Conservation (phyloP, 2,888 invertebrate species). For the Dryobotodes eremita region DNA sequence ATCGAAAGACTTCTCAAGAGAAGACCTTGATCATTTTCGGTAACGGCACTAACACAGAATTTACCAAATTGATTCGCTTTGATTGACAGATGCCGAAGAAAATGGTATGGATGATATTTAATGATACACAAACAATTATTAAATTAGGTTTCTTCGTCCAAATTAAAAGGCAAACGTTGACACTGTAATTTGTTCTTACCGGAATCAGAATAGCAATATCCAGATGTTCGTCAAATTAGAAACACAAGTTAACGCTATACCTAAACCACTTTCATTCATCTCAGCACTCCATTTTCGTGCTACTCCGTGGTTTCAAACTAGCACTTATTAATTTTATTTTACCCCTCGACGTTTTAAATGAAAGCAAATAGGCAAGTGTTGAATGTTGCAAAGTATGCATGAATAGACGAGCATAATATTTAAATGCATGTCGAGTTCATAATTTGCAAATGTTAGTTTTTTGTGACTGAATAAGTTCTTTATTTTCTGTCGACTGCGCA, state of each 20-base stretch:
- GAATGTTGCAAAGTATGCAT: slow-evolving; percentile 29
- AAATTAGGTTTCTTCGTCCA: neutral
- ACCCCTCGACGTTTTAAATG: slow-evolving; percentile 35
- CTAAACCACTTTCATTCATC: neutral
- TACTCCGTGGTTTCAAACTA: slow-evolving; percentile 11
- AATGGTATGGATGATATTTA: neutral
- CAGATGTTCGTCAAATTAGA: neutral
- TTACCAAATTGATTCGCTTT: neutral
- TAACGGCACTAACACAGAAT: neutral
- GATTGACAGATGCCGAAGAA: neutral
- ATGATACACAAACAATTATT: neutral
- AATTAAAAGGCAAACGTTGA: neutral
- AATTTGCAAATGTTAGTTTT: slow-evolving; percentile 23
- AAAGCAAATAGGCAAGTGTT: slow-evolving; percentile 35
- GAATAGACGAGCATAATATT: slow-evolving; percentile 23
- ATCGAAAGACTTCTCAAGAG: neutral
- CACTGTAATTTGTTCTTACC: neutral
- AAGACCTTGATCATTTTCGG: neutral
- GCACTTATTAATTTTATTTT: slow-evolving; percentile 35
- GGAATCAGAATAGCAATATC: too few relatives aligned
- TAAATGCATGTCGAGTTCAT: slow-evolving; percentile 31
- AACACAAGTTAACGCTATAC: neutral
- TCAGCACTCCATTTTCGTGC: slow-evolving; percentile 2
- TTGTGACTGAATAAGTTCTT: neutral
- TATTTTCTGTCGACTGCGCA: neutral